Base-by-base conservation (phyloP, 2,797 vertebrate species). In the Ptychobarbus kaznakovi region DNA sequence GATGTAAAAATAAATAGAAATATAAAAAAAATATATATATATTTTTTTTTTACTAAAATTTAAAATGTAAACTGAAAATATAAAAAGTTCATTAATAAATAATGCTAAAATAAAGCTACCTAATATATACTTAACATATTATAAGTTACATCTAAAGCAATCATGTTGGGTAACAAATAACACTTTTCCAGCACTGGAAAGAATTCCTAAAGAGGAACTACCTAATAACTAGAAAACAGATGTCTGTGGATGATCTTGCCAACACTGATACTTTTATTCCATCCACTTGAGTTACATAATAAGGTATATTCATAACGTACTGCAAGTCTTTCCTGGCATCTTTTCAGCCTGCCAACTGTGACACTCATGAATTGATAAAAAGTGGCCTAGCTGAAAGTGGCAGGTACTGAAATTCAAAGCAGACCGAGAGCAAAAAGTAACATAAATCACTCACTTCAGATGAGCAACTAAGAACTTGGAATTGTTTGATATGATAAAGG, bases 181-280 rank as follows among this genome's bases (percentile, higher is more conserved):
- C 10, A 58, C 22, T n/a, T 58, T 58, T 58, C 35, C 13, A 42
- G 35, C 13, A 44, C 40, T 51, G 20, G 32, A 40, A 70, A 70
- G 18, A 77, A 44, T 12, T 58, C 16, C 6, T 42, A 1, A 11
- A 3, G 63, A 42, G 35, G 46, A 84, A 42, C 11, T 38, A 1
- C 13, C 16, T 42, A 68, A 75, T 13, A 68, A 78, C 38, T 66
- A 53, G 28, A 76, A 83, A 76, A 65, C 58, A 69, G 46, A 53
- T 75, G 81, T 65, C 20, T 75, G 2, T 58, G 10, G 16, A 28
- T 69, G 49, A 28, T 58, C 74, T 46, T 84, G 35, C 44, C 46
- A 78, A 56, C 46, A 70, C 18, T 18, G 12, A 46, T 8, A 20
- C 6, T 18, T 18, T 44, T 16, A 46, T 35, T 78, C 69, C 32